These are phyloP conservation scores for Anaspis maculata DNA, from an alignment of 2,888 invertebrate genomes.

Conservation along the genomic window DNA sequence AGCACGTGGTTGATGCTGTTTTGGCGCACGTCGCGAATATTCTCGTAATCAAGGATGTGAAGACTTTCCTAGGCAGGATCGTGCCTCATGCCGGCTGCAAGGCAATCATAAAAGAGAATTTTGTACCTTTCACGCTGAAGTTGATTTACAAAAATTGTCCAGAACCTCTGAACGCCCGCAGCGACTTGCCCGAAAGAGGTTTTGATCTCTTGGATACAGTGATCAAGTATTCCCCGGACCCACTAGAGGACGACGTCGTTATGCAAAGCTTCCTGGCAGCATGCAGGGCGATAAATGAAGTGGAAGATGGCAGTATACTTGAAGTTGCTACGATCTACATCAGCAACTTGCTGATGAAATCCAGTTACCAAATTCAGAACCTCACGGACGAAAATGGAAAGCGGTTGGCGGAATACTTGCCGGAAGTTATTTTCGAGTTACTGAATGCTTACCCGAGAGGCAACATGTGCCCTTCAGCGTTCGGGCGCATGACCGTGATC, in stretches of 20 bases:
- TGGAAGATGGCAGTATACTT: constrained; percentile 14
- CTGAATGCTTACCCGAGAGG: constrained; percentile 12
- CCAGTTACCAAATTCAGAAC: constrained; percentile 11
- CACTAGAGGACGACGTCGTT: constrained; percentile 16
- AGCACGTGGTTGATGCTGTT: constrained; percentile 7
- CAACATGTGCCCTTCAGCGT: constrained; percentile 12
- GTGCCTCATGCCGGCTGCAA: constrained; percentile 14
- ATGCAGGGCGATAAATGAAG: constrained; percentile 9
- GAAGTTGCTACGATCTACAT: constrained; percentile 18
- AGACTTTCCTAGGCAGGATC: constrained; percentile 19
- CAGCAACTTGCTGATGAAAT: constrained; percentile 14
- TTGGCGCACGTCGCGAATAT: constrained; percentile 10
- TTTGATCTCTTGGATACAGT: constrained; percentile 21
- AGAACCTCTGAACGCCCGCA: constrained; percentile 7
- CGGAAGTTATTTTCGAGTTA: constrained; percentile 14
- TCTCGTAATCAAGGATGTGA: constrained; percentile 18
- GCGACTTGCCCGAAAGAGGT: constrained; percentile 16
- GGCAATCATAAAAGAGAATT: constrained; percentile 15
- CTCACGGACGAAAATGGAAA: constrained; percentile 14
- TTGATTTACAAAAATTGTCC: constrained; percentile 16
- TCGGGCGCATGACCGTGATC: constrained; percentile 18
- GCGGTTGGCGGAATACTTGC: constrained; percentile 14
- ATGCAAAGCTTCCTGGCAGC: constrained; percentile 18
- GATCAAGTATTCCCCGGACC: constrained; percentile 14
- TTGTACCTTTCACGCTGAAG: constrained; percentile 18